Base-by-base conservation (phyloP, 2,888 invertebrate genomes). In the Cephus runcator region DNA sequence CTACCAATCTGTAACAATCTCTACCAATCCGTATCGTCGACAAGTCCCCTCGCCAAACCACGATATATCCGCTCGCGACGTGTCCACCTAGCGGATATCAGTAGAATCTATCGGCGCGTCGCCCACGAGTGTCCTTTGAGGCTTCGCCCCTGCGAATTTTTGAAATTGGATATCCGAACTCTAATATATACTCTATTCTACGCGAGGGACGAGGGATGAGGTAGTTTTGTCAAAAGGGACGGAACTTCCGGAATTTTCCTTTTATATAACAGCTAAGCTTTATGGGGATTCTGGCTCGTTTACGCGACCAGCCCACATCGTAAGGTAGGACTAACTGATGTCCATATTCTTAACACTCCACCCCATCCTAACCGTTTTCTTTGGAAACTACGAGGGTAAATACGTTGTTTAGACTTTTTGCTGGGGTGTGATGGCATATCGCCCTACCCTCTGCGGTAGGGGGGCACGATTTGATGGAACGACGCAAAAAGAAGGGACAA, bases 1-100 rank as follows among this genome's bases (percentile, higher is more conserved):
- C 73, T 73, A 68, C 35, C 35, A 36, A 73, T 75, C 36, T 75
- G 73, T 75, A 33, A 9, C 75, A 15, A 40, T 40, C 69, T 30
- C 1, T 56, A 23, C 6, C 40, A 56, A 56, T 56, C 40, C 23
- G 23, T 9, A 56, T 56, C 23, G 40, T 23, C 23, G 40, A 56
- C 40, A 56, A 56, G 23, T 23, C 40, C 40, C 40, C 40, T 56
- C 23, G 40, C 23, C 9, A 23, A 40, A 40, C 6, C 1, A 23
- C 40, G 40, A 40, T 23, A 6, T 40, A 40, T 40, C 40, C 36
- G 36, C 12, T 4, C 12, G 36, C 12, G 15, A 40, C 12, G 15
- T 4, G 15, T 40, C 40, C 40, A 56, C 0, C 40, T 40, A 40
- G 40, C 40, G 40, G 40, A 56, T 56, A 56, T 23, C 40, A 23